Base-by-base conservation (phyloP, 2,797 vertebrate species). In the Sebastes steindachneri region DNA sequence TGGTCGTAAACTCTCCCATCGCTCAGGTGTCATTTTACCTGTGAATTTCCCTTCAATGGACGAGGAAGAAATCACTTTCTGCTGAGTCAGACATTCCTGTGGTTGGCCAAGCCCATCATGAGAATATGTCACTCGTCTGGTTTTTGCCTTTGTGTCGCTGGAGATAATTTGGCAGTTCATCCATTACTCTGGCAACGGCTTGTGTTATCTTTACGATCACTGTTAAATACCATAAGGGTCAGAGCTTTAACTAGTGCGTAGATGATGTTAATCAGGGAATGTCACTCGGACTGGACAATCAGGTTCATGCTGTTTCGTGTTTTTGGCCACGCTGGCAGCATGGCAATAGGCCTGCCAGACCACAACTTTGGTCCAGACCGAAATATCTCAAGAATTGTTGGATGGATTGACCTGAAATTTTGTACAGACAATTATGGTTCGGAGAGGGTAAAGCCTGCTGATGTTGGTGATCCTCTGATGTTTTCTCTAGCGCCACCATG, bases 101-200 rank as follows among this genome's bases (percentile, higher is more conserved):
- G 35, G 3, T 29, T 45, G 65, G 73, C 85, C 92, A 71, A 76
- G 48, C 90, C 78, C 73, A 31, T 58, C 23, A 37, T 31, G 28
- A 73, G 48, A 81, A 75, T 83, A 95, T 95, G 94, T 54, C 9
- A 90, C 88, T 70, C 0, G 7, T 85, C 95, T 66, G 83, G 94
- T 95, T 94, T 73, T 4, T 5, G 26, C 48, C 55, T 76, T 87
- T 73, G 62, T 86, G 65, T 58, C 6, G 1, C 28, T 26, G 2
- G 21, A 84, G 66, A 74, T 85, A 11, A 58, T 88, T 62, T 80
- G 48, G 68, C 66, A 45, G 64, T 5, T 53, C 58, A 67, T 79
- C 41, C 63, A 73, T 77, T 73, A 25, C 31, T 53, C 19, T 62
- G 33, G 1, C 55, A 73, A 48, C 3, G 57, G 26, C 41, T 28